Evolutionary conservation across 2,113 vertebrate genomes (phyloP).

Genomic region (Glaucomys volans): DNA sequence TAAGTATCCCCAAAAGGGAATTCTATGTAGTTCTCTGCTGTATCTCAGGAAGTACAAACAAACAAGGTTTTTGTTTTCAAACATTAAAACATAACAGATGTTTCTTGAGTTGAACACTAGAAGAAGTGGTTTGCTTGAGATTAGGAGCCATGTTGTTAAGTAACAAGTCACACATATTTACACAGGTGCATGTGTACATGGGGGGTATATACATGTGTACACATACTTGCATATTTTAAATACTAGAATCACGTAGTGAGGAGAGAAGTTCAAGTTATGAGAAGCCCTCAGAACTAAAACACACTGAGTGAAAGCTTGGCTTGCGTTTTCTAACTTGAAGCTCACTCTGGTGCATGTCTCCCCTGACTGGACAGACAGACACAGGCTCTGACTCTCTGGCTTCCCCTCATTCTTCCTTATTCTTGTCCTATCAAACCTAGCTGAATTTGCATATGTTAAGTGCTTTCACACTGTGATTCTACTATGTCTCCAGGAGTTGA

Average conservation of each 20-base stretch:
- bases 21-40: background rate
- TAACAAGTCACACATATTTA: background rate
- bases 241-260: background rate
- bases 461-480: background rate
- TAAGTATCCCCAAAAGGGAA: background rate
- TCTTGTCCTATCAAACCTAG: background rate
- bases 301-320: accelerated
- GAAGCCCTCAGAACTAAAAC: background rate
- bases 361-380: background rate
- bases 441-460: background rate
- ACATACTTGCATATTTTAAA: background rate
- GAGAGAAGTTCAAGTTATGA: background rate
- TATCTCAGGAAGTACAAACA: background rate
- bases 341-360: background rate
- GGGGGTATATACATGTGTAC: background rate
- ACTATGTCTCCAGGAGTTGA: background rate
- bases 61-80: background rate
- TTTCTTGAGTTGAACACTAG: background rate
- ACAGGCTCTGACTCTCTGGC: background rate
- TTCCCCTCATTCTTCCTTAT: background rate
- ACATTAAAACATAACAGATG: background rate
- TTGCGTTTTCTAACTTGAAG: background rate
- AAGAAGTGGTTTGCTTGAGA: background rate
- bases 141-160: background rate
- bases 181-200: accelerated